A percentile compares a stretch with the other conserved stretches of the same genome.
phyloP scores from a whole-genome alignment of 2,113 vertebrate species.

The Oryzias javanicus region DNA sequence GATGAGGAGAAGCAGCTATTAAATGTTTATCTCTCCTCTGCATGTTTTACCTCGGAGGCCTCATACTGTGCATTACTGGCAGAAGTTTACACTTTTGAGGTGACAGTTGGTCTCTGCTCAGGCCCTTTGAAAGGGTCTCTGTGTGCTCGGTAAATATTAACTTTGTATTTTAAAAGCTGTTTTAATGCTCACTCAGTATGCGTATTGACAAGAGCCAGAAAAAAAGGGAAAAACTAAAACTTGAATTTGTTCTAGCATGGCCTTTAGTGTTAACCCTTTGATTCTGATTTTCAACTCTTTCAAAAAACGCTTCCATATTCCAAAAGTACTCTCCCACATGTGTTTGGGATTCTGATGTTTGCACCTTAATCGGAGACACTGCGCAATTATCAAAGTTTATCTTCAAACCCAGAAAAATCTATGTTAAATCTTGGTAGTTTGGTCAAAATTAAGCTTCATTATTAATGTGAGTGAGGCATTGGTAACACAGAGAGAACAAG shows the following conservation, averaged over 20 bases:
- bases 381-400: background rate
- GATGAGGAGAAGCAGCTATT: slow-evolving; percentile 43
- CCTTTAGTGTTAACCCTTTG: slow-evolving; percentile 5
- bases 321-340: slow-evolving; percentile 2
- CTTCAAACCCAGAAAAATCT: background rate
- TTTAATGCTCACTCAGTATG: slow-evolving; percentile 10
- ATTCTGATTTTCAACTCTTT: slow-evolving; percentile 14
- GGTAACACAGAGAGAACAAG: background rate
- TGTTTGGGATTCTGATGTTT: background rate
- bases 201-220: slow-evolving; percentile 5
- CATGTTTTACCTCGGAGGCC: slow-evolving; percentile 42
- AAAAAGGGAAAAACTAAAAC: slow-evolving; percentile 8
- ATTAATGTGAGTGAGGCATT: background rate
- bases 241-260: slow-evolving; percentile 8
- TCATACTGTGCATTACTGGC: slow-evolving; percentile 16
- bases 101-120: slow-evolving; percentile 18
- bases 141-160: slow-evolving; percentile 15
- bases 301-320: slow-evolving; percentile 6
- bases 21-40: slow-evolving; percentile 47
- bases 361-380: too few species aligned
- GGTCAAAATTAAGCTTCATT: background rate
- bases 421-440: background rate
- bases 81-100: slow-evolving; percentile 17
- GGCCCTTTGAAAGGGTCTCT: slow-evolving; percentile 9
- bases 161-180: slow-evolving; percentile 25